Percentiles rank a stretch among this genome's conserved stretches.
Conservation (phyloP, 1,140 invertebrate species). For the Polypedilum vanderplanki region DNA sequence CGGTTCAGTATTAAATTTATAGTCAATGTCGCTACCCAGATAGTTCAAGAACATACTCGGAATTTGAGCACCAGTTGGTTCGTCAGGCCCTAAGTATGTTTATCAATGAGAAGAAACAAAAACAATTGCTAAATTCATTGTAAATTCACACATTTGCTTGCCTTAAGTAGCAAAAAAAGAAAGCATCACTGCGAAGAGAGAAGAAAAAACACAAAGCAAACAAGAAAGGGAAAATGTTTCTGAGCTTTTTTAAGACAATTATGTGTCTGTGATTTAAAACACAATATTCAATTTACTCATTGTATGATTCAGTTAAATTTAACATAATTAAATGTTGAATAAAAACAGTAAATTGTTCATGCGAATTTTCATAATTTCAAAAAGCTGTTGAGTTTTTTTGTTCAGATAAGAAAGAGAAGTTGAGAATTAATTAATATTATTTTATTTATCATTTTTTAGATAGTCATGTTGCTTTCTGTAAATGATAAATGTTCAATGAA, state of each 20-base stretch:
- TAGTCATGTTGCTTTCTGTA: no score
- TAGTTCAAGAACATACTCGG: conserved; percentile 81
- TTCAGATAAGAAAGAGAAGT: no score
- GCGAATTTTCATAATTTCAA: no score
- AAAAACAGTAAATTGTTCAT: no score
- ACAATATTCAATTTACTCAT: no score
- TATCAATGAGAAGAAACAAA: conserved; percentile 19
- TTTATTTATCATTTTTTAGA: no score
- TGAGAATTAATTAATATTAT: no score
- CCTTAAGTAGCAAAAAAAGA: not conserved
- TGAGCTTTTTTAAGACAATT: not conserved
- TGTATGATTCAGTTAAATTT: no score
- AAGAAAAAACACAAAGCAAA: not conserved
- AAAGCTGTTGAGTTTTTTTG: no score
- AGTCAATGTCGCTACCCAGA: conserved; percentile 75
- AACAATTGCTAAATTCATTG: not conserved
- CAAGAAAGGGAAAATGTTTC: not conserved
- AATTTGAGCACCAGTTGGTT: conserved; percentile 74
- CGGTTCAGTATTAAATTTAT: conserved; percentile 78
- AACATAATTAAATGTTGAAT: no score
- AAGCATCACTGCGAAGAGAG: not conserved
- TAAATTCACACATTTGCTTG: not conserved
- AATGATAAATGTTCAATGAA: no score
- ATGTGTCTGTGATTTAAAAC: not conserved
- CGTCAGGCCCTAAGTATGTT: conserved; percentile 54